Evolutionary conservation across 2,113 vertebrate genomes (phyloP), one percentile per base, ranked within the genome.

Genomic region (Chloroceryle aenea): DNA sequence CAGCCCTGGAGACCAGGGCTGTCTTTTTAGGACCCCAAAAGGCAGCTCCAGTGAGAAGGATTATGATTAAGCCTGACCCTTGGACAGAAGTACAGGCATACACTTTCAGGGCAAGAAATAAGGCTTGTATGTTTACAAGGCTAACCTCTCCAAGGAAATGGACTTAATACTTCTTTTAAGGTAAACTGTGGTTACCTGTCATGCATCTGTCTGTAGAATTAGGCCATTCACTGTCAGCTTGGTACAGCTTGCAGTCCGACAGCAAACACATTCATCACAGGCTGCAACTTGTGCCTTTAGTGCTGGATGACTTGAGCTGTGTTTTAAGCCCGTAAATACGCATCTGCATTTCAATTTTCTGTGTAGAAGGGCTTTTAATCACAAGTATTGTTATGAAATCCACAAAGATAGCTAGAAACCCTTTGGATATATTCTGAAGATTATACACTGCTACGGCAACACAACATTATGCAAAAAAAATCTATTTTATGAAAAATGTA

Each of bases 301-400:
- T 27, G 64, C 64, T 72, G 36, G 48, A 69, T 93, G 88, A 58
- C 76, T 93, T 78, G 42, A 69, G 52, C 29, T 78, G 50, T 53
- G 36, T 59, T 93, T 84, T 73, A 87, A 74, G 36, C 79, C 71
- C 1, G 1, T 26, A 55, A 92, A 53, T 61, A 85, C 0, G 2
- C 34, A 77, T 9, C 62, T 59, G 10, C 30, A 68, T 48, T 84
- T 96, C 66, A n/a, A 93, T 76, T 79, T 85, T 62, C 85, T 67
- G 6, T 4, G 3, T 15, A 52, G 87, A 89, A 91, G 53, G 27
- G 20, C 77, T 66, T 66, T 15, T 89, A 91, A 93, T 79, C 32
- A 4, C 42, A 71, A 93, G n/a, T 56, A 55, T 19, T 50, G 66
- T 80, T 87, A 93, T 8, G 78, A 85, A 95, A 96, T 66, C 59